Conservation (phyloP, 2,888 invertebrate species). For the Melanophora roralis region DNA sequence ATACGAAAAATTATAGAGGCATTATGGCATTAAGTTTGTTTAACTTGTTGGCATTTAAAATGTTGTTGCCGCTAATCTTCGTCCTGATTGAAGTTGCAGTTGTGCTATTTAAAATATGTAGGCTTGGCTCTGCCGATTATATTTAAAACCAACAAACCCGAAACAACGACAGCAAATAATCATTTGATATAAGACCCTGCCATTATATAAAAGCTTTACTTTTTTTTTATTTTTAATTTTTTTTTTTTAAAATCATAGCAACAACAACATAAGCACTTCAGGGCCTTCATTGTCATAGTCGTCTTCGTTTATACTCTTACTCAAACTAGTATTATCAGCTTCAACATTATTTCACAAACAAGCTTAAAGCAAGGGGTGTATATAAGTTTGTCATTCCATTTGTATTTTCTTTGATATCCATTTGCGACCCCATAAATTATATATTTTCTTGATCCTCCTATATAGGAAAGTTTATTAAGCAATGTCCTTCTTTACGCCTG, state of each 20-base stretch:
- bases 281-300: not conserved
- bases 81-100: too few species aligned
- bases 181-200: slow-evolving; percentile 31
- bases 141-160: slow-evolving; percentile 37
- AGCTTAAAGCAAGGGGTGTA: slow-evolving; percentile 42
- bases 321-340: slow-evolving; percentile 19
- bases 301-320: not conserved
- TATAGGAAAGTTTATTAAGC: too few species aligned
- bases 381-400: too few species aligned
- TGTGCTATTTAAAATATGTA: too few species aligned
- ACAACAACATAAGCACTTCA: not conserved
- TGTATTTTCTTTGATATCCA: not conserved
- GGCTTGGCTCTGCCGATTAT: slow-evolving; percentile 30
- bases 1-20: slow-evolving; percentile 46
- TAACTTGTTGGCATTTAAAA: slow-evolving; percentile 49
- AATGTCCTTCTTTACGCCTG: too few species aligned
- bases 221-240: slow-evolving; percentile 11
- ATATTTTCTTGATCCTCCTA: slow-evolving; percentile 51
- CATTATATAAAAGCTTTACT: slow-evolving; percentile 39
- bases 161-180: slow-evolving; percentile 22
- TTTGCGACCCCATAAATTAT: slow-evolving; percentile 1
- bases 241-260: not conserved
- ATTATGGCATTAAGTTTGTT: slow-evolving; percentile 50
- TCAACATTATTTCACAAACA: slow-evolving; percentile 27
- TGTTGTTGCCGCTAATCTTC: slow-evolving; percentile 45